These are phyloP conservation scores for Lagenorhynchus albirostris DNA, from an alignment of 2,113 vertebrate genomes.

Conservation along the genomic window DNA sequence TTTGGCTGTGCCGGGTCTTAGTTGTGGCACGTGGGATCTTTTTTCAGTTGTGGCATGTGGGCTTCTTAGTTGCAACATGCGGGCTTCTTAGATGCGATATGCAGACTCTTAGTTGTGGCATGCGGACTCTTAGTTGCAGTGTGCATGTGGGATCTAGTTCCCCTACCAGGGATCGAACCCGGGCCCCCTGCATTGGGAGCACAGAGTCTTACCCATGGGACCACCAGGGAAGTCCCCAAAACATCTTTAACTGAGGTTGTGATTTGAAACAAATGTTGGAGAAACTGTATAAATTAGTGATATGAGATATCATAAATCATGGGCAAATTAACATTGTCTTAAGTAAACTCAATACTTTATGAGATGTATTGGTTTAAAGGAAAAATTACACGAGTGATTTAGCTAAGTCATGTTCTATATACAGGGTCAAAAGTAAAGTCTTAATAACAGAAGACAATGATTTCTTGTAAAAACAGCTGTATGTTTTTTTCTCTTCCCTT, in stretches of 20 bases:
- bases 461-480: background rate
- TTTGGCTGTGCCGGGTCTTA: too few relatives aligned
- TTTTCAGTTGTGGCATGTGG: too few relatives aligned
- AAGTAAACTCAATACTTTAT: background rate
- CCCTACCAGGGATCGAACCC: too few relatives aligned
- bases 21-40: too few relatives aligned
- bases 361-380: background rate
- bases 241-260: background rate
- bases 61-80: too few relatives aligned
- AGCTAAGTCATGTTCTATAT: background rate
- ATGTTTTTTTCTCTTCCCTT: background rate
- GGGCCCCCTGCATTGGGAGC: too few relatives aligned
- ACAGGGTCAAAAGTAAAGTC: background rate
- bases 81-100: too few relatives aligned
- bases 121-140: too few relatives aligned
- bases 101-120: too few relatives aligned
- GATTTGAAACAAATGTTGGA: conserved; percentile 17
- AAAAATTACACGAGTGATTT: background rate
- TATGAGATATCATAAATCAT: background rate
- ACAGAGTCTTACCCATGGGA: too few relatives aligned
- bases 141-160: too few relatives aligned
- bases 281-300: background rate
- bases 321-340: background rate
- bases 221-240: too few relatives aligned
- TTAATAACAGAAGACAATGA: background rate